Conservation (phyloP, 2,113 vertebrate genomes). For the Macquaria australasica region DNA sequence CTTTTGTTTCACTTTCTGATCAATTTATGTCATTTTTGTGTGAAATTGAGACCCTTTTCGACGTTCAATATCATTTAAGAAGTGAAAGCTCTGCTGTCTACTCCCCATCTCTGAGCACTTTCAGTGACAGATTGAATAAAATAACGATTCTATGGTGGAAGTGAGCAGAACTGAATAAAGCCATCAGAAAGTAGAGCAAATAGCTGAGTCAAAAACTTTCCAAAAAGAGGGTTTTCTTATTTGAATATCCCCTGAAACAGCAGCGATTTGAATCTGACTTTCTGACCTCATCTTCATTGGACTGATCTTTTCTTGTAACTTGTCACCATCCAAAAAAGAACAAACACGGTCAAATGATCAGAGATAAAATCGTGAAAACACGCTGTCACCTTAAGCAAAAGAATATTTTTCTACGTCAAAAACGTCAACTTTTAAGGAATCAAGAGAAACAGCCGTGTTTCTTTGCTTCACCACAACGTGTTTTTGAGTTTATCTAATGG, state of each 20-base stretch:
- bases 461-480: not conserved
- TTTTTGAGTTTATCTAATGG: not conserved
- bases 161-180: constrained; percentile 28
- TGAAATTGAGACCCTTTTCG: constrained; percentile 36
- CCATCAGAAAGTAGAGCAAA: constrained; percentile 17
- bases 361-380: not conserved
- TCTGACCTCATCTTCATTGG: not conserved
- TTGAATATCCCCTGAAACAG: not conserved
- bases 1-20: constrained; percentile 6
- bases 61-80: constrained; percentile 39
- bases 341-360: not conserved
- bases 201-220: not conserved
- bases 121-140: constrained; percentile 26
- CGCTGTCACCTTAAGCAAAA: not conserved
- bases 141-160: constrained; percentile 27
- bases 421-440: not conserved
- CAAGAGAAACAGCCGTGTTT: not conserved
- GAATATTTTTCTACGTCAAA: not conserved
- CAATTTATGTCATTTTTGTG: constrained; percentile 4
- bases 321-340: not conserved
- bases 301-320: not conserved
- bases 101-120: constrained; percentile 35
- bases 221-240: not conserved
- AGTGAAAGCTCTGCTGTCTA: constrained; percentile 36
- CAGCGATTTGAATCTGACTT: not conserved